Percentiles rank a stretch among this genome's conserved stretches.
Evolutionary conservation across 2,888 invertebrate genomes (phyloP).

Genomic region (Crossocerus cetratus): DNA sequence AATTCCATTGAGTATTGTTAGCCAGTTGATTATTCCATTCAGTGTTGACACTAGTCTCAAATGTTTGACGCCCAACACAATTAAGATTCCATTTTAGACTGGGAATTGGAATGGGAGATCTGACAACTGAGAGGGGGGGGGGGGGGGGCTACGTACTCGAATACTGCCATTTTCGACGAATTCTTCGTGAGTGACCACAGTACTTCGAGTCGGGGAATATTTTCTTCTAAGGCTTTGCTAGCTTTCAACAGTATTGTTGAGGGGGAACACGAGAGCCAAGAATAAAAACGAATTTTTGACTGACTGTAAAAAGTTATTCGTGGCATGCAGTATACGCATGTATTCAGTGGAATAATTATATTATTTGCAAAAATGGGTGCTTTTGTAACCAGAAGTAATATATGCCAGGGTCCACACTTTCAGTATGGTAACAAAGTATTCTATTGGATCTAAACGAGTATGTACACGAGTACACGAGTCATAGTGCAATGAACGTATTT

Average conservation of each 20-base stretch:
- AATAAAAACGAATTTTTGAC: conserved; percentile 50
- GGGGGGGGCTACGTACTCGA: conserved; percentile 30
- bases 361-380: conserved; percentile 51
- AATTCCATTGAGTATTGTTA: conserved; percentile 56
- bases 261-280: conserved; percentile 27
- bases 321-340: conserved; percentile 38
- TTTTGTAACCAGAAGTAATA: conserved; percentile 52
- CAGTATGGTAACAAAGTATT: conserved; percentile 37
- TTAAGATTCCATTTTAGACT: conserved; percentile 43
- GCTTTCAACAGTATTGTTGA: conserved; percentile 48
- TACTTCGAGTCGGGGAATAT: conserved; percentile 46
- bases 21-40: conserved; percentile 64
- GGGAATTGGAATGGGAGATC: conserved; percentile 42
- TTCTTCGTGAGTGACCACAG: conserved; percentile 36
- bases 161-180: conserved; percentile 35
- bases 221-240: conserved; percentile 45
- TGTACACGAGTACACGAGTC: conserved; percentile 44
- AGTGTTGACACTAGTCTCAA: conserved; percentile 63
- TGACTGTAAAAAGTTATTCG: conserved; percentile 51
- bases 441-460: conserved; percentile 39
- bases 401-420: conserved; percentile 54
- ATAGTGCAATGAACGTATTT: conserved; percentile 37
- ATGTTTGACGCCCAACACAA: conserved; percentile 42
- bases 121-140: conserved; percentile 33
- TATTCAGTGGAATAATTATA: conserved; percentile 43